Conservation (phyloP, 2,113 vertebrate species). For the Campylomormyrus tamandua region DNA sequence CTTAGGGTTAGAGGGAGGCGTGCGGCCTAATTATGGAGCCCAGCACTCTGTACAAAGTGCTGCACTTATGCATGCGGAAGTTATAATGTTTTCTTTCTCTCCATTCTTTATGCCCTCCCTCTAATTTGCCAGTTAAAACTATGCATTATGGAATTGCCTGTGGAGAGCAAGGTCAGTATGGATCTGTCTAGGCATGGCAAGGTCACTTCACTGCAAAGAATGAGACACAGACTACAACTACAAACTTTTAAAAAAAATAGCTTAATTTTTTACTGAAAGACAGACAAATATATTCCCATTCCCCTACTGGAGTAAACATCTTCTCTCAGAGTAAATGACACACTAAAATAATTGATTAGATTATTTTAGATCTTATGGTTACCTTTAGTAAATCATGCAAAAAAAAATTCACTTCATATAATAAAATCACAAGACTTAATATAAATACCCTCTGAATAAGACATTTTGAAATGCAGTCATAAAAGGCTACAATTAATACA, state of each 20-base stretch:
- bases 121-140: neutral
- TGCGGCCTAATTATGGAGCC: neutral
- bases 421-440: neutral
- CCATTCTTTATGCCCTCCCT: neutral
- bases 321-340: neutral
- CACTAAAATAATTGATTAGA: neutral
- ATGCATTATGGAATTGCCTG: neutral
- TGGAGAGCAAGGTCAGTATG: neutral
- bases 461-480: neutral
- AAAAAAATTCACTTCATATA: neutral
- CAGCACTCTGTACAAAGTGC: neutral
- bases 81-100: neutral
- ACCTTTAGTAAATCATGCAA: neutral
- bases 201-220: neutral
- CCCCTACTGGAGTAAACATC: neutral
- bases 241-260: neutral
- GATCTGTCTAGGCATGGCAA: neutral
- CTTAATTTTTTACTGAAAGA: neutral
- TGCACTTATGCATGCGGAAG: slow-evolving; percentile 21
- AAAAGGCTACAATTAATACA: neutral
- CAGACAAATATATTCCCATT: neutral
- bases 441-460: neutral
- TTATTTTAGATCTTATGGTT: neutral
- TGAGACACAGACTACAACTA: neutral
- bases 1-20: neutral